Conservation (phyloP, 2,888 invertebrate genomes). For the Amphipoea oculea region DNA sequence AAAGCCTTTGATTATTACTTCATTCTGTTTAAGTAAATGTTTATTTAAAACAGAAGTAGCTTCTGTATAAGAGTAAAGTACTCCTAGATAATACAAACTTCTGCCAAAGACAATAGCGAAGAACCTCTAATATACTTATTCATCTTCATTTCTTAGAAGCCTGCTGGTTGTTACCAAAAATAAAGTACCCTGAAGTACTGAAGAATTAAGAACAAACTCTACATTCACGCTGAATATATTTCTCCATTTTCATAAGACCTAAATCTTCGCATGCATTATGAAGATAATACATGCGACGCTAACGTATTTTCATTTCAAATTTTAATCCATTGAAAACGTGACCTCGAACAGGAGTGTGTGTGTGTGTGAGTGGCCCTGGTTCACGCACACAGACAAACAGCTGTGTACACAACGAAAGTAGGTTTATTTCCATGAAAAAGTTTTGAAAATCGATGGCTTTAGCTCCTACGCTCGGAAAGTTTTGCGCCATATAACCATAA, state of each 20-base stretch:
- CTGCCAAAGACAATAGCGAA: not conserved
- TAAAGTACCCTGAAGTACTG: not conserved
- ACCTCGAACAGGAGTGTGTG: conserved; percentile 76
- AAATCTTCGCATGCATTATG: conserved; percentile 34
- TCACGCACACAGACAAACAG: conserved; percentile 77
- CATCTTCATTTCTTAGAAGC: not conserved
- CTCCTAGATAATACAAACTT: not conserved
- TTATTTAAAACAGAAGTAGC: conserved; percentile 5
- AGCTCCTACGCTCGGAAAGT: conserved; percentile 89
- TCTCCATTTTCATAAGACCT: conserved; percentile 31
- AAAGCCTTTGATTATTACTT: conserved; percentile 22
- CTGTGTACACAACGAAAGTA: conserved; percentile 88
- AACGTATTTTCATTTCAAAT: conserved; percentile 59
- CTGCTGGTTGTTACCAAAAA: not conserved
- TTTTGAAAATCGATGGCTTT: conserved; percentile 91
- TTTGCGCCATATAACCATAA: conserved; percentile 90
- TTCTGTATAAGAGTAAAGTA: not conserved
- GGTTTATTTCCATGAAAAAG: conserved; percentile 91
- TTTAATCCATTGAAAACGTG: conserved; percentile 77
- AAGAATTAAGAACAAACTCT: conserved; percentile 6
- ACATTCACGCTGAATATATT: conserved; percentile 10
- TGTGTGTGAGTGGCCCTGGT: conserved; percentile 76
- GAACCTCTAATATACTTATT: not conserved
- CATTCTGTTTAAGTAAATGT: conserved; percentile 1
- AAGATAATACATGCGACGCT: conserved; percentile 31